These are phyloP conservation scores for Littorina saxatilis DNA, from an alignment of 1,140 invertebrate species.

Conservation along the genomic window DNA sequence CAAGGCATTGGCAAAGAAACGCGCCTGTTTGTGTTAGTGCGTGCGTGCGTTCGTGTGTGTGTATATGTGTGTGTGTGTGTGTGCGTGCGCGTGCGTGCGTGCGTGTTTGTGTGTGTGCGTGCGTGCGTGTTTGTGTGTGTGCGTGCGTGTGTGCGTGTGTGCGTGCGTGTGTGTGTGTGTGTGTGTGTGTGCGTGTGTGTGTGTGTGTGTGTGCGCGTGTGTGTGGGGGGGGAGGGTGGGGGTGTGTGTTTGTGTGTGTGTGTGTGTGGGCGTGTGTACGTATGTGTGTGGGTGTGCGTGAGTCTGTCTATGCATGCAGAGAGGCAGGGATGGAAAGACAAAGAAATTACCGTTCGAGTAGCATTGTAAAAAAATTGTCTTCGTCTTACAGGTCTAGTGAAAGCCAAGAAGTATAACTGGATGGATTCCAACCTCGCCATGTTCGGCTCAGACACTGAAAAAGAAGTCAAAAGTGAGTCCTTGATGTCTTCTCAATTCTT, in stretches of 20 bases:
- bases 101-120: too few species aligned
- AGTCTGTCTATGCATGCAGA: not conserved
- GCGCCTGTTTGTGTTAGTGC: too few species aligned
- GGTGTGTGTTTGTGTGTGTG: slow-evolving; percentile 10
- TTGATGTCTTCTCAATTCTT: too few species aligned
- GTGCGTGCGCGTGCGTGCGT: too few species aligned
- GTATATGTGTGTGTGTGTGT: too few species aligned
- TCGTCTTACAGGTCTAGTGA: not conserved
- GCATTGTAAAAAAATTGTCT: not conserved
- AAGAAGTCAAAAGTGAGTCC: slow-evolving; percentile 24
- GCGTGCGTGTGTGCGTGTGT: too few species aligned
- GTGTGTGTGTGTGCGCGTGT: slow-evolving; percentile 8
- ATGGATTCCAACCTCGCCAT: slow-evolving; percentile 68
- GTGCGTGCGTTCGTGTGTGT: too few species aligned
- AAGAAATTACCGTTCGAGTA: not conserved
- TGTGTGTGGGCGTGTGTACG: not conserved
- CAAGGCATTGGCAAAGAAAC: too few species aligned
- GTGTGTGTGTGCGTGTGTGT: slow-evolving; percentile 11
- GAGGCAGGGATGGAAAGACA: too few species aligned
- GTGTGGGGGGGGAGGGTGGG: not conserved
- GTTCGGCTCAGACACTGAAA: slow-evolving; percentile 62
- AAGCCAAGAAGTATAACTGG: slow-evolving; percentile 50
- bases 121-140: too few species aligned
- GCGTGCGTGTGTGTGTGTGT: not conserved
- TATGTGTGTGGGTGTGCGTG: not conserved